Base-by-base conservation (phyloP, 2,888 invertebrate genomes). In the Eupelmus urozonus region DNA sequence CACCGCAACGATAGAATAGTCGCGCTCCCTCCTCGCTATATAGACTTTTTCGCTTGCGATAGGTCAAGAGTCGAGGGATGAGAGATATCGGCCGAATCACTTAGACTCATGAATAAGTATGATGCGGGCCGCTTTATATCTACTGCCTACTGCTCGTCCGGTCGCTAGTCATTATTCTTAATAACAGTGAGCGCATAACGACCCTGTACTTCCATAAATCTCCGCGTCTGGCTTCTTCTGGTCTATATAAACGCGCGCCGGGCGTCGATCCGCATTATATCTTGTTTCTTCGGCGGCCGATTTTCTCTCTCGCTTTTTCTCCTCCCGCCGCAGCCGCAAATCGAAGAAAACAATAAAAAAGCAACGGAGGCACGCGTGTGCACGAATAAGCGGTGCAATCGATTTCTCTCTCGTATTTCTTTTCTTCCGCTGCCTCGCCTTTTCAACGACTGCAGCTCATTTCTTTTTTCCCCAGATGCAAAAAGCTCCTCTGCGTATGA, bases 91-190 rank as follows among this genome's bases (percentile, higher is more conserved):
- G 62, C 53, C 67, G 42, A 78, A 78, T 78, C 74, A 78, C 78
- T 74, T 78, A 63, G 67, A 57, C 65, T 74, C 69, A 78, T 78
- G 73, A 74, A 78, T 78, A 74, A 63, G 69, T 73, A 78, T 74
- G 63, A 73, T 29, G 73, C 34, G 18, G 4, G 40, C 13, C 20
- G n/a, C 13, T 3, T 16, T 9, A 40, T 20, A 57, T n/a, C n/a
- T 11, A 53, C 40, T 1, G n/a, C n/a, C n/a, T n/a, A n/a, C 65
- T 25, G 20, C 57, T 65, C 25, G 25, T 57, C 71, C 45, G 67
- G n/a, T 55, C 49, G n/a, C 73, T 55, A 49, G 78, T 69, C 62
- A 67, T 78, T 78, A 78, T 55, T 78, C 67, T 67, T 78, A 78
- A 78, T 73, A 78, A 77, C 65, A 40, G 57, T 7, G 23, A 23